These are phyloP conservation scores for Caenorhabditis sp. DNA, from an alignment of 2,888 invertebrate species.

Conservation along the genomic window DNA sequence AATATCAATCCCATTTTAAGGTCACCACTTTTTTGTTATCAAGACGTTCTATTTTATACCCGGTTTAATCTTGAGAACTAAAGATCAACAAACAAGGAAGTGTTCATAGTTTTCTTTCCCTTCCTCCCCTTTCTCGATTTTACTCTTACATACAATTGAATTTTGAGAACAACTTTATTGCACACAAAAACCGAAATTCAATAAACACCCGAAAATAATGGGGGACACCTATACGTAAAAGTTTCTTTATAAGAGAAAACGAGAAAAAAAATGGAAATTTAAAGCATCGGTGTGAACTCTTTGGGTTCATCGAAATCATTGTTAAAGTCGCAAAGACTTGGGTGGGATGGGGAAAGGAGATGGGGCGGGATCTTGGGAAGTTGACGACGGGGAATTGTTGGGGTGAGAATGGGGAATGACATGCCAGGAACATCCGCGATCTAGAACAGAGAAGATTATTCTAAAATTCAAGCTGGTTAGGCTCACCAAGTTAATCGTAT, in stretches of 20 bases:
- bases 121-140: too few species aligned
- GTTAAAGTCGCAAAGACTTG: constrained; percentile 8
- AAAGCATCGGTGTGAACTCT: constrained; percentile 37
- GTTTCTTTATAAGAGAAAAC: not conserved
- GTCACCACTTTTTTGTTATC: not conserved
- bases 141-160: too few species aligned
- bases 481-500: constrained; percentile 56
- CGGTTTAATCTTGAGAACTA: not conserved
- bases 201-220: too few species aligned
- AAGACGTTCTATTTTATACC: not conserved
- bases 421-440: constrained; percentile 51
- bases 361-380: constrained; percentile 58
- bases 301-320: constrained; percentile 31
- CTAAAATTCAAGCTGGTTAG: not conserved
- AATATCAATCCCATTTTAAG: too few species aligned
- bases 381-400: constrained; percentile 55
- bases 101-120: not conserved
- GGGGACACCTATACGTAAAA: not conserved
- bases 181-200: too few species aligned
- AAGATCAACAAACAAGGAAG: not conserved
- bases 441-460: constrained; percentile 6
- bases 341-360: constrained; percentile 50
- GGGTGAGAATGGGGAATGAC: constrained; percentile 57
- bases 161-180: too few species aligned
- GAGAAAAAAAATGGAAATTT: not conserved